Conservation (phyloP, 1,140 invertebrate species). For the Lethrus apterus region DNA sequence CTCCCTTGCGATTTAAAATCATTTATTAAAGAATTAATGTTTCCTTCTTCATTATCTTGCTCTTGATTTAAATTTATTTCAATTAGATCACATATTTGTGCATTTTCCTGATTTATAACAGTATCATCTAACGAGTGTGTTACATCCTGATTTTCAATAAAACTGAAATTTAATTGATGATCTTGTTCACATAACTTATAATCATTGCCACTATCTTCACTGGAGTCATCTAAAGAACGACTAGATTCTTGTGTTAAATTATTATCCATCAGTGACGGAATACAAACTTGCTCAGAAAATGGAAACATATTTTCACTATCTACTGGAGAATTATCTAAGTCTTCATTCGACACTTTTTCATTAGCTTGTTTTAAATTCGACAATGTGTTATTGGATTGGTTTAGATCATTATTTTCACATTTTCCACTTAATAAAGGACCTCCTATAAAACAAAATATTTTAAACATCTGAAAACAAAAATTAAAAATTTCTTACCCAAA, state of each 20-base stretch:
- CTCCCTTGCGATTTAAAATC: not conserved
- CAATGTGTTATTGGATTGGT: not conserved
- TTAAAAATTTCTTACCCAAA: not conserved
- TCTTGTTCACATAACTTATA: not conserved
- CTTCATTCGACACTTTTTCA: not conserved
- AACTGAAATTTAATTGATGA: not conserved
- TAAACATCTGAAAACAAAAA: not conserved
- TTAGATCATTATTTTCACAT: not conserved
- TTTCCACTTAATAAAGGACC: not conserved
- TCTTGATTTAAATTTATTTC: constrained; percentile 1
- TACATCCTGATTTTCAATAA: constrained; percentile 2
- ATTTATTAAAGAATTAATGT: not conserved
- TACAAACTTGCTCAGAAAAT: constrained; percentile 1
- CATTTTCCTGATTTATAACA: too few species aligned
- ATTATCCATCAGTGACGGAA: not conserved
- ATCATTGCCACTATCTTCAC: not conserved
- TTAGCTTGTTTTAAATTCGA: not conserved
- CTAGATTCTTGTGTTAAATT: constrained; percentile 1
- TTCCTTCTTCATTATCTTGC: not conserved
- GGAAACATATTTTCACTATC: not conserved
- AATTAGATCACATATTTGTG: not conserved
- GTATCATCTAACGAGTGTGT: not conserved
- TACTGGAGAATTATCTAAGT: not conserved
- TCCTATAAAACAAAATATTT: not conserved
- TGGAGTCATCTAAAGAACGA: not conserved